Evolutionary conservation across 2,888 invertebrate species (phyloP).

Genomic region (Drosophila mayaguana): DNA sequence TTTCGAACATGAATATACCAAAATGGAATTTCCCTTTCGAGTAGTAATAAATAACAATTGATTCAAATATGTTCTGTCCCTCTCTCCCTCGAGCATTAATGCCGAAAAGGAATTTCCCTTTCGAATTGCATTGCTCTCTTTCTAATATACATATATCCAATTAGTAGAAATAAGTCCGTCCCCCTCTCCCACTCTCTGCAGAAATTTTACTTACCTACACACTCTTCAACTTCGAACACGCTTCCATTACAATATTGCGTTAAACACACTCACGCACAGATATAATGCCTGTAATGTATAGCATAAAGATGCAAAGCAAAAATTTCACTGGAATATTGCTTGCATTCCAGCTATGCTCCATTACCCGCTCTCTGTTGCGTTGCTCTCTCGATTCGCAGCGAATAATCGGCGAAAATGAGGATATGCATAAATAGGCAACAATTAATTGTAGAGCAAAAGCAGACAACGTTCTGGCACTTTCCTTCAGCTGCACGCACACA

Average conservation of each 20-base stretch:
- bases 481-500: neutral
- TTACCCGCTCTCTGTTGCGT: neutral
- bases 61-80: neutral
- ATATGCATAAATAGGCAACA: conserved; percentile 12
- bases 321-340: neutral
- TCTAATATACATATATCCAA: neutral
- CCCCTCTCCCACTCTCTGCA: neutral
- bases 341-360: neutral
- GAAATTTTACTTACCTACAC: neutral
- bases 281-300: too few species aligned
- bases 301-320: neutral
- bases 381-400: neutral
- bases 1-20: neutral
- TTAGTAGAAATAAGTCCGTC: neutral
- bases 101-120: neutral
- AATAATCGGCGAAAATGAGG: neutral
- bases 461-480: neutral
- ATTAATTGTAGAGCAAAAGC: neutral
- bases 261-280: neutral
- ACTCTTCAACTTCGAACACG: neutral
- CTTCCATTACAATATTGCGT: neutral
- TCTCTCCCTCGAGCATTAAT: neutral
- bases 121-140: neutral
- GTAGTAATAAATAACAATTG: neutral
- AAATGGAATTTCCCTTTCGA: neutral